Base-by-base conservation (phyloP, 2,888 invertebrate genomes). In the Schizaphis graminum region DNA sequence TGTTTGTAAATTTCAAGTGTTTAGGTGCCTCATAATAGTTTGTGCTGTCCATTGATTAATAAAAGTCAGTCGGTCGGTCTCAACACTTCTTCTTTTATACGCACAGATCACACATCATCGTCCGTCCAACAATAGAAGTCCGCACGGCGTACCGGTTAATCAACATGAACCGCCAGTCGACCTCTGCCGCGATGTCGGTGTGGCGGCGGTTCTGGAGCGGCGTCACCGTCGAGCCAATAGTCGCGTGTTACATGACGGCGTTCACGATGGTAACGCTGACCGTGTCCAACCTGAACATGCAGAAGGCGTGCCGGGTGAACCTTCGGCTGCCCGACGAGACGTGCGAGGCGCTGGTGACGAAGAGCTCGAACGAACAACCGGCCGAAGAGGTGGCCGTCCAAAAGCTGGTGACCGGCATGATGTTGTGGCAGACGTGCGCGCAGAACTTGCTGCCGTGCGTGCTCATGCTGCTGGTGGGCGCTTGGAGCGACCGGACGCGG, bases 281-380 rank as follows among this genome's bases (percentile, higher is more conserved):
- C 44, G 98, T 98, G 86, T 98, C 98, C 96, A 98, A 98, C 96
- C 96, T 98, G 91, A 98, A 98, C 96, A 96, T 98, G 95, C 98
- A 98, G 96, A 98, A 98, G 96, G 98, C 98, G 0, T 98, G 98
- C 95, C 96, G 98, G 95, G 98, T 98, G 1, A 98, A 98, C 96
- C 96, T 98, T 95, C 96, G 96, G 26, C 98, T 97, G 95, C 96
- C 97, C 0, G 97, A 97, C 94, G 97, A 97, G 95, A 96, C 98
- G 11, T 98, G 98, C 96, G 97, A 97, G 95, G 98, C 98, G 0
- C 96, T 98, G 77, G 97, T 98, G 47, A 97, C 97, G 13, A 96
- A 96, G 95, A 97, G 97, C 95, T 5, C 41, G n/a, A n/a, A 10
- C n/a, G 47, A 35, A 26, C 7, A 28, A 21, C 41, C 41, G n/a